Base-by-base conservation (phyloP, 2,797 vertebrate genomes). In the Chrysocyon brachyurus region DNA sequence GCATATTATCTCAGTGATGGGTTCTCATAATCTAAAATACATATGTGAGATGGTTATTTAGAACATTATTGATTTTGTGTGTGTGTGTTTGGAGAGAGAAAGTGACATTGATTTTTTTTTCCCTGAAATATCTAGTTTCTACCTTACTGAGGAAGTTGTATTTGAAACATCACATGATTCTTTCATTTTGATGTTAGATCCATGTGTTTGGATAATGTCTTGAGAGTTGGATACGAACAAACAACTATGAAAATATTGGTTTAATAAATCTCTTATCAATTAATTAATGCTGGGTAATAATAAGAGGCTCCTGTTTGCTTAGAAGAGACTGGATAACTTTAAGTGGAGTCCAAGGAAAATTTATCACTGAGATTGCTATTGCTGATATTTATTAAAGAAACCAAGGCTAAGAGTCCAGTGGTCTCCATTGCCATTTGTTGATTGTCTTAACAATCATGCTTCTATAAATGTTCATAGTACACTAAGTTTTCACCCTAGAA, bases 281-380 rank as follows among this genome's bases (percentile, higher is more conserved):
- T 90, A 82, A 66, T 87, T 94, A 95, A 81, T 70, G 6, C 36
- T 64, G 21, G 21, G 46, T 70, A 84, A 19, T 54, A 19, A 57
- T 61, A 77, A 84, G 12, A 46, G 36, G 31, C 8, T 63, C 26
- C 57, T 46, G 14, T 85, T 85, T 91, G 22, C 19, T 90, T 86
- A 86, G 31, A 88, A 94, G 11, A 86, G 28, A 72, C 24, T 86
- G 8, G 28, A 78, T 54, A 61, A 85, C 66, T 96, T 94, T 64
- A 59, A 91, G 12, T 61, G 15, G 26, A 70, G 19, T 91, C 75
- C 77, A 70, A 59, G 61, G 17, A 57, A 85, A 88, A 49, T 46
- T 68, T 81, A 68, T 90, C 46, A 77, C 6, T 54, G n/a, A 83
- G 31, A 90, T 3, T 24, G 1, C 6, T 40, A 31, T 63, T 91